Percentiles rank a stretch among this genome's conserved stretches.
These are phyloP conservation scores for Drosophila rhopaloa DNA, from an alignment of 1,140 invertebrate genomes.

Conservation along the genomic window DNA sequence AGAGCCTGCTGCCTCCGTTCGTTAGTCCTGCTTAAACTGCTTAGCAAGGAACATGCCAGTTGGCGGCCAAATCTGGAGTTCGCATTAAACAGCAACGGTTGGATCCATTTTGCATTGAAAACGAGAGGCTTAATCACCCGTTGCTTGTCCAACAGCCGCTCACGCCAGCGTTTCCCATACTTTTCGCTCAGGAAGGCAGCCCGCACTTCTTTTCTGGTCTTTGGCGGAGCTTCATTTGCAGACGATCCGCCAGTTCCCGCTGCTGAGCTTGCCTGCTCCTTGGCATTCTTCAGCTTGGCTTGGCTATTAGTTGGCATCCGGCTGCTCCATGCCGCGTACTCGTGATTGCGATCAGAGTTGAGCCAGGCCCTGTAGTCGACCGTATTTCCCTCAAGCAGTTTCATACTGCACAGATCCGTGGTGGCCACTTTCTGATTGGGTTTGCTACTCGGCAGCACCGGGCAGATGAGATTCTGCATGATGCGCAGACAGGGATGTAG, in stretches of 20 bases:
- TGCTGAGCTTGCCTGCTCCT: slow-evolving; percentile 14
- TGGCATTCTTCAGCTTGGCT: slow-evolving; percentile 14
- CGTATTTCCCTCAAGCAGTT: slow-evolving; percentile 87
- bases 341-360: slow-evolving; percentile 89
- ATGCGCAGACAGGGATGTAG: slow-evolving; percentile 92
- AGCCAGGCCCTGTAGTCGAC: slow-evolving; percentile 92
- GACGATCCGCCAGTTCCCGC: background rate
- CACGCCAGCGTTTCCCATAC: slow-evolving; percentile 89
- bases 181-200: slow-evolving; percentile 90
- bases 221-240: slow-evolving; percentile 19
- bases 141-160: slow-evolving; percentile 66
- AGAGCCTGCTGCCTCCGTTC: slow-evolving; percentile 87
- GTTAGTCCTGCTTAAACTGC: slow-evolving; percentile 88
- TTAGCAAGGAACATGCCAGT: slow-evolving; percentile 95
- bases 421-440: slow-evolving; percentile 84
- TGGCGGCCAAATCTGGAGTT: slow-evolving; percentile 94
- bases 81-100: slow-evolving; percentile 95
- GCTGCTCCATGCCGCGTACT: slow-evolving; percentile 89
- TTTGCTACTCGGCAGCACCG: slow-evolving; percentile 87
- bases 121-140: slow-evolving; percentile 62
- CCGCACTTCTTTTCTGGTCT: slow-evolving; percentile 75
- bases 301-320: slow-evolving; percentile 65
- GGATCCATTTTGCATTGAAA: slow-evolving; percentile 90
- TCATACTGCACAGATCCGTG: slow-evolving; percentile 85
- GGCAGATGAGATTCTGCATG: slow-evolving; percentile 91